phyloP scores from a whole-genome alignment of 2,888 invertebrate species.

The Lasius fuliginosus region DNA sequence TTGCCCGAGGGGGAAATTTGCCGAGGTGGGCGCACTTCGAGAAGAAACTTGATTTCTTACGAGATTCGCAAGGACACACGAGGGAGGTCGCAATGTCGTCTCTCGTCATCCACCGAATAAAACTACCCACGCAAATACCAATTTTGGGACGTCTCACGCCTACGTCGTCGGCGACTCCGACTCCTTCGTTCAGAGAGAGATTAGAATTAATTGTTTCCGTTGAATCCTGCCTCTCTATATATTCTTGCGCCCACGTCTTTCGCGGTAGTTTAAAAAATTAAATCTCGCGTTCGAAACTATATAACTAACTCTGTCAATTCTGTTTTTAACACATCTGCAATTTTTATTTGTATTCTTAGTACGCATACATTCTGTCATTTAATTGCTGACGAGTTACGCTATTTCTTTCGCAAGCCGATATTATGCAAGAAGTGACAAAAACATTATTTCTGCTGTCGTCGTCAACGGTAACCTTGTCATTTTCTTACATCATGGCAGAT shows the following conservation, averaged over 20 bases:
- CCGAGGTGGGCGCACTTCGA: neutral
- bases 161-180: slow-evolving; percentile 43
- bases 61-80: slow-evolving; percentile 63
- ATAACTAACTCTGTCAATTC: neutral
- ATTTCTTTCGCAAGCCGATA: neutral
- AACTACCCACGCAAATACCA: slow-evolving; percentile 62
- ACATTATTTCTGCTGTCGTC: neutral
- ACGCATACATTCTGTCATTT: neutral
- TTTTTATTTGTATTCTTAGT: neutral
- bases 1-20: slow-evolving; percentile 4
- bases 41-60: slow-evolving; percentile 60
- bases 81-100: slow-evolving; percentile 47
- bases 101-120: slow-evolving; percentile 43
- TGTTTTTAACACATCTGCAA: neutral
- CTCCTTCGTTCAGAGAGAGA: slow-evolving; percentile 61
- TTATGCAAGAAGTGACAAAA: slow-evolving; percentile 53
- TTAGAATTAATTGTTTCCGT: slow-evolving; percentile 59
- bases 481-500: slow-evolving; percentile 57
- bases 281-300: neutral
- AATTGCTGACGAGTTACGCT: neutral
- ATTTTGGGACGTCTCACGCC: slow-evolving; percentile 57
- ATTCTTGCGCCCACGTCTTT: slow-evolving; percentile 55
- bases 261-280: neutral
- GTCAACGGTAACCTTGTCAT: slow-evolving; percentile 13
- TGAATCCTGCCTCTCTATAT: slow-evolving; percentile 24